Conservation (phyloP, 2,113 vertebrate genomes). For the Rhinogobius similis region DNA sequence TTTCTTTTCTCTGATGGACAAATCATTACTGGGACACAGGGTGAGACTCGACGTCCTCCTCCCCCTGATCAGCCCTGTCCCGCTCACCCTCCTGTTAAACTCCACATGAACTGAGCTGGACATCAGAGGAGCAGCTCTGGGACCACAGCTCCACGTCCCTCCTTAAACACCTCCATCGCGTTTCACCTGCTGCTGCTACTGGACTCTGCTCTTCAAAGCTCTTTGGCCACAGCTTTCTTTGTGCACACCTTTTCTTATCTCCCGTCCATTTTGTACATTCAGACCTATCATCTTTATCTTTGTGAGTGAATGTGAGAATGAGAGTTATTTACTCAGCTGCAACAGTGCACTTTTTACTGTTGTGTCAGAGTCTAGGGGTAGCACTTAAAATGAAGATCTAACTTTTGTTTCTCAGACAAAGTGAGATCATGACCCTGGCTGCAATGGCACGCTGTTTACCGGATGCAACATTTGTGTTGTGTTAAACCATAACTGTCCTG, state of each 20-base stretch:
- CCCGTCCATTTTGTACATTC: constrained; percentile 12
- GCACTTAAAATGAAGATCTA: constrained; percentile 5
- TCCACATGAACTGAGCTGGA: constrained; percentile 12
- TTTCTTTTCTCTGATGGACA: constrained; percentile 13
- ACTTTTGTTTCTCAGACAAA: neutral
- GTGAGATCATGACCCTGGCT: neutral
- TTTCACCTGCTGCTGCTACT: neutral
- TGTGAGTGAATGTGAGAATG: constrained; percentile 3
- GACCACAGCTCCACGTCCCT: neutral
- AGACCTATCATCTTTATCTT: constrained; percentile 3
- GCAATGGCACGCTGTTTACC: neutral
- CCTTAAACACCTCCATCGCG: neutral
- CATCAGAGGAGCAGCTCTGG: neutral
- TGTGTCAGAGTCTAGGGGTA: constrained; percentile 3
- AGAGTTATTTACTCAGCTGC: neutral
- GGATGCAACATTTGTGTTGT: neutral
- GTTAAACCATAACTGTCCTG: neutral
- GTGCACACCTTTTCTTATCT: constrained; percentile 10
- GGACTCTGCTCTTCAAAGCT: neutral
- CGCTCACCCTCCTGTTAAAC: constrained; percentile 38
- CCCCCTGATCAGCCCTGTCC: neutral
- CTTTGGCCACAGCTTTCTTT: constrained; percentile 2
- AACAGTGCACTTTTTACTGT: constrained; percentile 4
- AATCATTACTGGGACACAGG: constrained; percentile 47
- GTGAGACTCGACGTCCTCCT: constrained; percentile 48